A percentile compares a stretch with the other conserved stretches of the same genome.
Evolutionary conservation across 2,113 vertebrate genomes (phyloP).

Genomic region (Leiothrix lutea): DNA sequence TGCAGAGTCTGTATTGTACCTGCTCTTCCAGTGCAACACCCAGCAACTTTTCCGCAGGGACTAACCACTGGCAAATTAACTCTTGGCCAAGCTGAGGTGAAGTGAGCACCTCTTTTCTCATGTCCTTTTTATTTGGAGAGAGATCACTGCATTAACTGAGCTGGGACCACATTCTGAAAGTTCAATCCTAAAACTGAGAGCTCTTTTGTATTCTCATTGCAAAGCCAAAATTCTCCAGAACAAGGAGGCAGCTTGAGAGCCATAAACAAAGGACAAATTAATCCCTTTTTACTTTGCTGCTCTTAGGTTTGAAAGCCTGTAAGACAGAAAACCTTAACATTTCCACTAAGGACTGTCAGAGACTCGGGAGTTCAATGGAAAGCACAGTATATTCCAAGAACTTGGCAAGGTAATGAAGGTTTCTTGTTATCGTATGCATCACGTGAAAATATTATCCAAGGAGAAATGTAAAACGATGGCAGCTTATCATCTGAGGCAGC

Average conservation of each 20-base stretch:
- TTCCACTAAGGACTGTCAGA: background rate
- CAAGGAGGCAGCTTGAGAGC: background rate
- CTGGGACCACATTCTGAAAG: background rate
- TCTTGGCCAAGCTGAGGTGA: background rate
- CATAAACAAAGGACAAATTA: conserved; percentile 30
- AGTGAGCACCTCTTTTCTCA: background rate
- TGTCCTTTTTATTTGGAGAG: background rate
- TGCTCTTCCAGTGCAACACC: background rate
- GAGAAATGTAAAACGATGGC: conserved; percentile 20
- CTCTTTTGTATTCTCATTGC: background rate
- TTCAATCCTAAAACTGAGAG: background rate
- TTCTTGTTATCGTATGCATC: conserved; percentile 21
- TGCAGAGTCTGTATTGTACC: background rate
- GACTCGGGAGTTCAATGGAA: background rate
- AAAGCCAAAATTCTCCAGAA: conserved; percentile 20
- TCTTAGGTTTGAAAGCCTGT: background rate
- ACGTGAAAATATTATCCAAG: conserved; percentile 45
- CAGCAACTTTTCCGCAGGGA: background rate
- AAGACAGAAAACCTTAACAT: conserved; percentile 11
- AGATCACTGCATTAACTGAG: background rate
- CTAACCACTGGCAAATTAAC: background rate
- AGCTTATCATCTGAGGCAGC: conserved; percentile 23
- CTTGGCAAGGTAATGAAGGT: conserved; percentile 42
- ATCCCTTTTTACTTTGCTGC: background rate
- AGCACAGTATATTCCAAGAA: conserved; percentile 26